A percentile compares a stretch with the other conserved stretches of the same genome.
Evolutionary conservation across 2,797 vertebrate species (phyloP).

Genomic region (Sus cebifrons): DNA sequence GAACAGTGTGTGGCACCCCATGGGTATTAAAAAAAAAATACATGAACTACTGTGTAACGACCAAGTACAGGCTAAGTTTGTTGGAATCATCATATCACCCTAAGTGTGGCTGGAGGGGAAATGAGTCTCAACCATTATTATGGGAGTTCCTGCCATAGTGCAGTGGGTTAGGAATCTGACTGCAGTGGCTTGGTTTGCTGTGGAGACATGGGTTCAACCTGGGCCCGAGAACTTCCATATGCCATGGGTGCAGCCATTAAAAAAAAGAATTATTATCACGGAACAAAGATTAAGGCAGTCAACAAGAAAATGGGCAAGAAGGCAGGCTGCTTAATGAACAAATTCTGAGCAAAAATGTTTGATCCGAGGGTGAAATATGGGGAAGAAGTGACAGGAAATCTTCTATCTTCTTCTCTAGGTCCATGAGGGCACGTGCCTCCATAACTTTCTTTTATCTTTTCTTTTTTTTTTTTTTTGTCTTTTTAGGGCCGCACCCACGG

Average conservation of each 20-base stretch:
- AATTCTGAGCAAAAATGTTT: not conserved
- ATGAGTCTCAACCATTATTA: not conserved
- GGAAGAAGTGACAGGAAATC: not conserved
- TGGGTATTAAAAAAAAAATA: not conserved
- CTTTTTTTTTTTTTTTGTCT: no score
- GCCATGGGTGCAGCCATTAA: no score
- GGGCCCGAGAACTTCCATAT: no score
- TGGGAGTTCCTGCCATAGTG: not conserved
- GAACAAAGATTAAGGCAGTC: not conserved
- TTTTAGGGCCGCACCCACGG: no score
- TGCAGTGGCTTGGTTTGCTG: no score
- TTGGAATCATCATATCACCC: not conserved
- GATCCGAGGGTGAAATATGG: not conserved
- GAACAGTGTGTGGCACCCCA: not conserved
- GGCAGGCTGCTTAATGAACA: not conserved
- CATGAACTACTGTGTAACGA: constrained; percentile 14
- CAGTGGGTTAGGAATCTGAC: no score
- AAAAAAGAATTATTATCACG: no score
- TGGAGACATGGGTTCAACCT: no score
- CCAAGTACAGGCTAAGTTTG: not conserved
- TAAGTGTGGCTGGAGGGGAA: constrained; percentile 37
- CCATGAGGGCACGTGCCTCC: not conserved
- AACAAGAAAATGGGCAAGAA: not conserved
- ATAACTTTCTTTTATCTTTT: not conserved
- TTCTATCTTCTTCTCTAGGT: not conserved